Conservation (phyloP, 2,113 vertebrate genomes). For the Sceloporus undulatus region DNA sequence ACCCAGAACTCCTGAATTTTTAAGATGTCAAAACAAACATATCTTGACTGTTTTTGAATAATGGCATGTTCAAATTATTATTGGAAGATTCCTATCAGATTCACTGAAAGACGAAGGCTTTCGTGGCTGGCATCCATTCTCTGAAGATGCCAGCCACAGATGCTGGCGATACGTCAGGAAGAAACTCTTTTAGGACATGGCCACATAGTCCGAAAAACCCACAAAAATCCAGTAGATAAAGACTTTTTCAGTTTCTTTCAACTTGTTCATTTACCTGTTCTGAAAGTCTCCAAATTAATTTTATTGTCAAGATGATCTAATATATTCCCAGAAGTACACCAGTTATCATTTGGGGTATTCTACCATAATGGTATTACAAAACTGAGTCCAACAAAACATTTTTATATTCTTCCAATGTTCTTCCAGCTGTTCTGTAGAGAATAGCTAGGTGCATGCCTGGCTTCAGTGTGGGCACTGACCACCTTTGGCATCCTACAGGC, state of each 20-base stretch:
- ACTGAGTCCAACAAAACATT: neutral
- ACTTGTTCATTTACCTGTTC: neutral
- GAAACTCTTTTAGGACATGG: too few species aligned
- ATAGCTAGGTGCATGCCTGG: neutral
- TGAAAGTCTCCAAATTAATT: neutral
- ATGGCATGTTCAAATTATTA: neutral
- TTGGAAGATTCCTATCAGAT: neutral
- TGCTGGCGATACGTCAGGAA: too few species aligned
- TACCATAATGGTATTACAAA: neutral
- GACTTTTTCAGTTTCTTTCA: neutral
- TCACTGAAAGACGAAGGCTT: neutral
- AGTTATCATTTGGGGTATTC: neutral
- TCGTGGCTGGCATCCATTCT: too few species aligned
- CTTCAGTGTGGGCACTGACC: neutral
- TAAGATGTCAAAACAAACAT: neutral
- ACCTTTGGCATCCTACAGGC: neutral
- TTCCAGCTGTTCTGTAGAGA: neutral
- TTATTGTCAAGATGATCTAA: neutral
- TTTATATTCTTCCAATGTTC: neutral
- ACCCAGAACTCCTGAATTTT: accelerated
- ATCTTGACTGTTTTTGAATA: neutral
- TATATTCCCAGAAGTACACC: neutral
- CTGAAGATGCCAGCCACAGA: too few species aligned
- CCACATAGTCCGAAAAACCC: too few species aligned
- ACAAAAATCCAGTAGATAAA: neutral